Base-by-base conservation (phyloP, 2,888 invertebrate genomes). In the Tipula confusa region DNA sequence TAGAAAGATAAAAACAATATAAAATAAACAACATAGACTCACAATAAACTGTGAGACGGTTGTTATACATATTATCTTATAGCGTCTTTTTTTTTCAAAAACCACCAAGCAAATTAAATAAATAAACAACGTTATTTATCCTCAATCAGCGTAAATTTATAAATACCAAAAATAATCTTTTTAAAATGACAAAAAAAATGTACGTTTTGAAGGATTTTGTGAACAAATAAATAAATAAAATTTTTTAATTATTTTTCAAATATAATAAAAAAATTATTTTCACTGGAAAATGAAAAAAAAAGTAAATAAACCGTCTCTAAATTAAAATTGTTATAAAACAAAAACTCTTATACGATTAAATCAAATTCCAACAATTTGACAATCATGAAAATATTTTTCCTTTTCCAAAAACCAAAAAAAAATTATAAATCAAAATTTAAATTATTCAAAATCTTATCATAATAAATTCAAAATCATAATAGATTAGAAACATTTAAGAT, bases 321-420 rank as follows among this genome's bases (percentile, higher is more conserved):
- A 64, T 64, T 24, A 24, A 64, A 64, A 64, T 64, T 64, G 18
- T 64, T 64, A 64, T 24, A 64, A 3, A 64, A 64, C 18, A 24
- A 64, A n/a, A 64, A 64, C 64, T 9, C 64, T 64, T 64, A n/a
- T n/a, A 64, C 18, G 64, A 64, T 64, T 64, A 64, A 64, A 64
- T 64, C 64, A 64, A 18, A 64, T 64, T 64, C 64, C 64, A 64
- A 64, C 64, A 64, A 64, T 64, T 64, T 64, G 64, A 64, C 64
- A 64, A 64, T 64, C 64, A 64, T 64, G 64, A 64, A 64, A 64
- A 64, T 64, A 64, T 64, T 64, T 64, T 64, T 64, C 64, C 64
- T 64, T 64, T 64, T 64, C 6, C n/a, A n/a, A n/a, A n/a, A n/a
- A n/a, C n/a, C n/a, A n/a, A n/a, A n/a, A n/a, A n/a, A n/a, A 64